Evolutionary conservation across 64 coral and sea anemone genomes (phyloP).

Genomic region (Pocillopora damicornis): DNA sequence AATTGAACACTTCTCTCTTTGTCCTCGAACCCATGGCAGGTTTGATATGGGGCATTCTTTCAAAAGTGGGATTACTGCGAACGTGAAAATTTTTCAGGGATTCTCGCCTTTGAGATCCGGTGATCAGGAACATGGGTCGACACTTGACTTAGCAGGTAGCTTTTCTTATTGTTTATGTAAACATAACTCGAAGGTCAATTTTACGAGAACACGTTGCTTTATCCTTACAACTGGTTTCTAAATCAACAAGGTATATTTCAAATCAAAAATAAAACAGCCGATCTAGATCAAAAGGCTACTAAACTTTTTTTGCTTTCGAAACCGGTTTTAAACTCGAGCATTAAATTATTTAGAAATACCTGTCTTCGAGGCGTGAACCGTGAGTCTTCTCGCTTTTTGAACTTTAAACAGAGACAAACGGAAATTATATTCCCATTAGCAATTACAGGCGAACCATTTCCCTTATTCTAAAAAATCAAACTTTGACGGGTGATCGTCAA

Average conservation of each 20-base stretch:
- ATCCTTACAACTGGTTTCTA: neutral
- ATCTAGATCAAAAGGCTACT: neutral
- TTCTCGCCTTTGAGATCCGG: neutral
- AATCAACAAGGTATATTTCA: neutral
- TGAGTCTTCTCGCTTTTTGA: neutral
- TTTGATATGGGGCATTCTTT: neutral
- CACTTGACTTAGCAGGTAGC: conserved; percentile 1
- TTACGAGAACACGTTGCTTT: neutral
- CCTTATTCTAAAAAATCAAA: neutral
- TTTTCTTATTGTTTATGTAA: neutral
- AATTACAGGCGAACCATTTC: neutral
- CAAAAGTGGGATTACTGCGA: neutral
- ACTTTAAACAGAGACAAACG: neutral
- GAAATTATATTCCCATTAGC: neutral
- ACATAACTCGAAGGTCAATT: neutral
- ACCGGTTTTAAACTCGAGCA: neutral
- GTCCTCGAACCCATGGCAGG: neutral
- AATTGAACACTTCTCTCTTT: neutral
- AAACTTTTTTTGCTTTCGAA: neutral
- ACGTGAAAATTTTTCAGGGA: neutral
- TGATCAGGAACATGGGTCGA: neutral
- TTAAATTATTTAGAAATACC: conserved; percentile 28
- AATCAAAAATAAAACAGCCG: neutral
- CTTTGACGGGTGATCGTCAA: neutral
- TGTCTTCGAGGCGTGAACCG: conserved; percentile 7